Conservation (phyloP, 2,797 vertebrate genomes). For the Peromyscus aztecus region DNA sequence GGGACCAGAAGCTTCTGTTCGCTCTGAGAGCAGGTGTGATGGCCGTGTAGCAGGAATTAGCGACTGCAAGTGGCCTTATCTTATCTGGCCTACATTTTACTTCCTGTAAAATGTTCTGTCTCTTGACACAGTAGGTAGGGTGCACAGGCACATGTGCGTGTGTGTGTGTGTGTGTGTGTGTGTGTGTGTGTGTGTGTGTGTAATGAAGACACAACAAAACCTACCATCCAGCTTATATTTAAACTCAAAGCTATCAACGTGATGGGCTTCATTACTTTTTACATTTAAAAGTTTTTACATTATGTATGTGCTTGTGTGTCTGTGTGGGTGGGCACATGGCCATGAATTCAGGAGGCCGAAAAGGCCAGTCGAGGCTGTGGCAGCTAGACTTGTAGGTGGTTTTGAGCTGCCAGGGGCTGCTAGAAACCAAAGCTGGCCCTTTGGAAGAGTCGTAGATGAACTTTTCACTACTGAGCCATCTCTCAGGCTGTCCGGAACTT, state of each 20-base stretch:
- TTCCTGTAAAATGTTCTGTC: background rate
- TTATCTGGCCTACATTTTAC: conserved; percentile 7
- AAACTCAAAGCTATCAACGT: background rate
- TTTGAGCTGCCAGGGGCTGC: background rate
- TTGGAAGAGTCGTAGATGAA: background rate
- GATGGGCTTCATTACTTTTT: background rate
- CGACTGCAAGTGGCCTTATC: background rate
- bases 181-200: too few species aligned
- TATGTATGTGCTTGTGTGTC: background rate
- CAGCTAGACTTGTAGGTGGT: too few species aligned
- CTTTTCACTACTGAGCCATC: background rate
- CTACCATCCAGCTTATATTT: background rate
- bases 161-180: too few species aligned
- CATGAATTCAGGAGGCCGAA: background rate
- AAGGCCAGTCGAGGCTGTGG: background rate
- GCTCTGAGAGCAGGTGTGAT: background rate
- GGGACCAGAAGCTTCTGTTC: background rate
- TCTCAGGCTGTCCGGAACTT: background rate
- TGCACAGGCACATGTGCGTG: too few species aligned
- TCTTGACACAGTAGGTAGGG: background rate
- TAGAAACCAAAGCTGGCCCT: background rate
- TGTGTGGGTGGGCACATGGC: too few species aligned
- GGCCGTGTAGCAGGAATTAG: background rate
- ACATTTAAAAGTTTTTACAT: background rate
- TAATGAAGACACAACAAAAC: background rate